Evolutionary conservation across 2,888 invertebrate species (phyloP), one percentile per base, ranked within the genome.

Genomic region (Lordiphosa fenestrarum): DNA sequence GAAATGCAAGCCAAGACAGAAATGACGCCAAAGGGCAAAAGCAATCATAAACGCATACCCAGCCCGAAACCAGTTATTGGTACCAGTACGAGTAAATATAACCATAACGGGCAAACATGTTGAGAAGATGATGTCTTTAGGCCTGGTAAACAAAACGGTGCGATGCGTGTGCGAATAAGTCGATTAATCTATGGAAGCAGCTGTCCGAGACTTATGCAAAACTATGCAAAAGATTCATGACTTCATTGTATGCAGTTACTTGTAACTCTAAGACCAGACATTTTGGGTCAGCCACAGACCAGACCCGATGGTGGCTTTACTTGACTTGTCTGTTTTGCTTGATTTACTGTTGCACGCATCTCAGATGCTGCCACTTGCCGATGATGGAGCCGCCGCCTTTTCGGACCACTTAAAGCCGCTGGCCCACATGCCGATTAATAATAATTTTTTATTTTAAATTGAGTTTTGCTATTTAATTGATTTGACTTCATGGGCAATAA

Each of bases 81-180:
- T 30, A 30, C 30, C 30, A 48, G 41, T 48, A 47, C 49, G 49
- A 36, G 53, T 48, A n/a, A n/a, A n/a, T n/a, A 58, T 56, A 47
- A 35, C 69, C 66, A 69, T 78, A 74, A 78, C 66, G 78, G 77
- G 63, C 65, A 50, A 46, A 37, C 19, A 46, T 44, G 21, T 35
- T 52, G 25, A 36, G 19, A 19, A 55, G 46, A 38, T 38, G 47
- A 48, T 49, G 44, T 50, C 73, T 53, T 60, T 38, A 53, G 42
- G 40, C 55, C 30, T 23, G 59, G 70, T 64, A 58, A 42, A 54
- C 63, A 46, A 50, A 36, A 36, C 40, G 10, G 40, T 37, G 25
- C 15, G 60, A 50, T 70, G 51, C 67, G 77, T 76, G 83, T 80
- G 77, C 83, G 67, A 83, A 72, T 59, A 71, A 72, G 67, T 71